phyloP scores from a whole-genome alignment of 1,140 invertebrate species.

The Megathymus violae region DNA sequence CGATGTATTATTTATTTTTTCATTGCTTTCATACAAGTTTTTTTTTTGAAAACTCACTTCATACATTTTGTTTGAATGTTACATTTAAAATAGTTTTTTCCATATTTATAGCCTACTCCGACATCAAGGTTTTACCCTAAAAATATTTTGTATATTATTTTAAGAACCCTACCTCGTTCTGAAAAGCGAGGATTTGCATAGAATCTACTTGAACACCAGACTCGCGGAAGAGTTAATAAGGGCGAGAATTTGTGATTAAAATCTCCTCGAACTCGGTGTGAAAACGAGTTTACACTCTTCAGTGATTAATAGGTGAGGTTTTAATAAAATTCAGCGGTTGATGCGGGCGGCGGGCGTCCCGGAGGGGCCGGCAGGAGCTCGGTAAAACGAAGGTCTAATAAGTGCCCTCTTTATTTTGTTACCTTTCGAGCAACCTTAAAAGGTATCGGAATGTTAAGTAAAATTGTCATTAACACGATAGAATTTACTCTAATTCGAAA shows the following conservation, averaged over 20 bases:
- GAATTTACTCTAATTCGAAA: too few species aligned
- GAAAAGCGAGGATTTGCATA: background rate
- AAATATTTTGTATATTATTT: too few species aligned
- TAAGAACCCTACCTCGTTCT: too few species aligned
- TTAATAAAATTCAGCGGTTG: slow-evolving; percentile 53
- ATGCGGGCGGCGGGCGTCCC: slow-evolving; percentile 47
- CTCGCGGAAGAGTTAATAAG: slow-evolving; percentile 38
- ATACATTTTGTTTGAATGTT: too few species aligned
- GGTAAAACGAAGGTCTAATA: slow-evolving; percentile 1
- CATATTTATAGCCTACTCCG: too few species aligned
- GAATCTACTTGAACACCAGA: slow-evolving; percentile 1
- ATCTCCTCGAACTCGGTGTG: slow-evolving; percentile 44
- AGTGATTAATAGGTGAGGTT: slow-evolving; percentile 63
- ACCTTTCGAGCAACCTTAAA: background rate
- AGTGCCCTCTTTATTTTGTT: slow-evolving; percentile 5
- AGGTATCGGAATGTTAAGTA: background rate
- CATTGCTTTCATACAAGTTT: too few species aligned
- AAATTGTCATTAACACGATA: too few species aligned
- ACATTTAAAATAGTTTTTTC: background rate
- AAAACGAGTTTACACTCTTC: slow-evolving; percentile 57
- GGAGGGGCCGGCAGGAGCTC: background rate
- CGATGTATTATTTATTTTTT: too few species aligned
- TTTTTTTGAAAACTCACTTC: too few species aligned
- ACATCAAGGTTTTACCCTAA: too few species aligned
- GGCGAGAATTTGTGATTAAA: slow-evolving; percentile 38